These are phyloP conservation scores for Cyanocitta stelleri DNA, from an alignment of 2,113 vertebrate species.

Conservation along the genomic window DNA sequence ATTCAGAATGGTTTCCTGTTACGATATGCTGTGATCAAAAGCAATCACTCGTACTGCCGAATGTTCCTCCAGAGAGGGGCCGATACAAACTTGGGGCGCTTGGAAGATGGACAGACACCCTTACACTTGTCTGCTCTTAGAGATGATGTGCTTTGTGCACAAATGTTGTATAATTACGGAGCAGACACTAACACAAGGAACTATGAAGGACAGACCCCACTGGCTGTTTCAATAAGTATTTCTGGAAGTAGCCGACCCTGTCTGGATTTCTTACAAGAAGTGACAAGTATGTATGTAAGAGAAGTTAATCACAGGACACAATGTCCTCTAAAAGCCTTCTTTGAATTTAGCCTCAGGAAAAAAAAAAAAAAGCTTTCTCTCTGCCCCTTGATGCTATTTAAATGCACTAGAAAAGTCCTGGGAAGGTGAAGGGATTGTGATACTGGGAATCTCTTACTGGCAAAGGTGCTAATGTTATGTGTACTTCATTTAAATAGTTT, in stretches of 20 bases:
- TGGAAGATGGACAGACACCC: slow-evolving; percentile 96
- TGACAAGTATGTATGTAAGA: slow-evolving; percentile 89
- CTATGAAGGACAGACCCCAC: slow-evolving; percentile 95
- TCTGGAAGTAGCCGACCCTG: slow-evolving; percentile 92
- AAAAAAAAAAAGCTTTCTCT: slow-evolving; percentile 7
- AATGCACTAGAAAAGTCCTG: slow-evolving; percentile 23
- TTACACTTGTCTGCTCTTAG: slow-evolving; percentile 95
- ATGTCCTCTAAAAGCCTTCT: slow-evolving; percentile 49
- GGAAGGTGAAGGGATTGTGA: slow-evolving; percentile 34
- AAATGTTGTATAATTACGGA: slow-evolving; percentile 95
- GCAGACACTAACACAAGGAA: slow-evolving; percentile 94
- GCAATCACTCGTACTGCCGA: slow-evolving; percentile 96
- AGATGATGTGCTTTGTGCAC: slow-evolving; percentile 91
- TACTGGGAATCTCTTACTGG: not conserved
- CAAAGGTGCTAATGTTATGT: not conserved
- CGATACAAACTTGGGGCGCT: slow-evolving; percentile 93
- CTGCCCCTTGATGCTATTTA: slow-evolving; percentile 36
- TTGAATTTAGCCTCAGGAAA: slow-evolving; percentile 38
- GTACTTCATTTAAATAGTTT: not conserved
- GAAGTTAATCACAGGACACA: slow-evolving; percentile 50
- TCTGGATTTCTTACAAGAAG: slow-evolving; percentile 97
- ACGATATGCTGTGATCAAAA: slow-evolving; percentile 96
- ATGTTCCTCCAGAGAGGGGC: slow-evolving; percentile 98
- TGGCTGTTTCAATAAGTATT: slow-evolving; percentile 93
- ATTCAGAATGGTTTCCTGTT: slow-evolving; percentile 97